A percentile compares a stretch with the other conserved stretches of the same genome.
These are phyloP conservation scores for Dinoponera quadriceps DNA, from an alignment of 1,140 invertebrate genomes.

Conservation along the genomic window DNA sequence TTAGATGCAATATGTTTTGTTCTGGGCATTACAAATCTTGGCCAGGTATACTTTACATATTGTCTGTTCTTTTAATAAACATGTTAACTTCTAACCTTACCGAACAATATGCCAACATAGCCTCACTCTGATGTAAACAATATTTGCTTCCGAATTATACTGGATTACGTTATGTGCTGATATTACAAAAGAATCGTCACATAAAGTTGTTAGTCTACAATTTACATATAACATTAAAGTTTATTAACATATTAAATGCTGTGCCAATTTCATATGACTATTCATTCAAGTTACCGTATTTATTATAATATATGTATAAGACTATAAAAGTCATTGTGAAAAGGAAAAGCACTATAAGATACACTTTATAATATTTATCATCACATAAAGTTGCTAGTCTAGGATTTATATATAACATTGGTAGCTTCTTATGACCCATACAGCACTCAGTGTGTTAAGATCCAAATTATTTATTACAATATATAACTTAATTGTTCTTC, in stretches of 20 bases:
- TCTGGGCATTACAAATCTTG: conserved; percentile 97
- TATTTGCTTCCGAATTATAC: not conserved
- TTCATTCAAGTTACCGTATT: too few relatives aligned
- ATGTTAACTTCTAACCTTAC: not conserved
- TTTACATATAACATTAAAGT: not conserved
- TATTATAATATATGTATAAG: too few relatives aligned
- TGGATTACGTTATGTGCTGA: not conserved
- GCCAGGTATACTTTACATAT: conserved; percentile 89
- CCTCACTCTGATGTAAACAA: conserved; percentile 42
- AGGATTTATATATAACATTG: not conserved
- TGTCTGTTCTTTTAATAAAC: conserved; percentile 27
- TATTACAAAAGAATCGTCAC: not conserved
- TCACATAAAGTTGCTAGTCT: not conserved
- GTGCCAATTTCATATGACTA: too few relatives aligned
- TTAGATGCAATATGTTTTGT: conserved; percentile 99
- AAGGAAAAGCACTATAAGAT: too few relatives aligned
- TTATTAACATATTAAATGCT: not conserved
- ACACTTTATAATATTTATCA: too few relatives aligned
- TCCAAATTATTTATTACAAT: not conserved
- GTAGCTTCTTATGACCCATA: too few relatives aligned
- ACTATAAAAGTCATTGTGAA: too few relatives aligned
- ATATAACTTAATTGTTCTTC: not conserved
- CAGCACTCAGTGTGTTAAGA: not conserved
- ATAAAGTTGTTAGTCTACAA: not conserved
- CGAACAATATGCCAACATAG: conserved; percentile 53